Evolutionary conservation across 1,140 invertebrate species (phyloP).

Genomic region (Leptinotarsa lineolata): DNA sequence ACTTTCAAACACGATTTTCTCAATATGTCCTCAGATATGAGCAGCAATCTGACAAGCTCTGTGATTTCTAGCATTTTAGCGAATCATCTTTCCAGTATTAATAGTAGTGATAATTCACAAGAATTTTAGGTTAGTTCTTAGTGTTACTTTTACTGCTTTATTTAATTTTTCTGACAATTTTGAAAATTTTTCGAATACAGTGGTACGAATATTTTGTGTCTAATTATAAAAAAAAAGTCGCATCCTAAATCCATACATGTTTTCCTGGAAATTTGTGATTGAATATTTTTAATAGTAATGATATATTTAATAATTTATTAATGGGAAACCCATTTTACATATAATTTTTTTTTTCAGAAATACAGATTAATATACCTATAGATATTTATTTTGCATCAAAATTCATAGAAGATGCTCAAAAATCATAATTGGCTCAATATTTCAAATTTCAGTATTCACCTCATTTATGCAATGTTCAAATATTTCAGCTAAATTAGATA

Average conservation of each 20-base stretch:
- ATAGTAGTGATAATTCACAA: slow-evolving; percentile 50
- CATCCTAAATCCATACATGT: neutral
- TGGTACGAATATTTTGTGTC: neutral
- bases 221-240: slow-evolving; percentile 1
- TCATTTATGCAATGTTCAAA: too few relatives aligned
- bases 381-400: too few relatives aligned
- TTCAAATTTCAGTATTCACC: too few relatives aligned
- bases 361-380: too few relatives aligned
- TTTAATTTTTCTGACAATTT: slow-evolving; percentile 26
- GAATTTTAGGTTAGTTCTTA: slow-evolving; percentile 40
- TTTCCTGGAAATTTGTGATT: neutral
- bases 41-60: slow-evolving; percentile 52
- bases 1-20: slow-evolving; percentile 50
- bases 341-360: too few relatives aligned
- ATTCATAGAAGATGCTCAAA: too few relatives aligned
- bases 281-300: neutral
- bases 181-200: slow-evolving; percentile 10
- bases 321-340: too few relatives aligned
- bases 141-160: slow-evolving; percentile 19
- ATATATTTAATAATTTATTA: neutral
- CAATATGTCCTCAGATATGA: slow-evolving; percentile 53
- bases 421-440: too few relatives aligned
- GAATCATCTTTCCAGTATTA: slow-evolving; percentile 47
- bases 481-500: too few relatives aligned
- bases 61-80: slow-evolving; percentile 49